Base-by-base conservation (phyloP, 2,888 invertebrate genomes). In the Ophion ellenae region DNA sequence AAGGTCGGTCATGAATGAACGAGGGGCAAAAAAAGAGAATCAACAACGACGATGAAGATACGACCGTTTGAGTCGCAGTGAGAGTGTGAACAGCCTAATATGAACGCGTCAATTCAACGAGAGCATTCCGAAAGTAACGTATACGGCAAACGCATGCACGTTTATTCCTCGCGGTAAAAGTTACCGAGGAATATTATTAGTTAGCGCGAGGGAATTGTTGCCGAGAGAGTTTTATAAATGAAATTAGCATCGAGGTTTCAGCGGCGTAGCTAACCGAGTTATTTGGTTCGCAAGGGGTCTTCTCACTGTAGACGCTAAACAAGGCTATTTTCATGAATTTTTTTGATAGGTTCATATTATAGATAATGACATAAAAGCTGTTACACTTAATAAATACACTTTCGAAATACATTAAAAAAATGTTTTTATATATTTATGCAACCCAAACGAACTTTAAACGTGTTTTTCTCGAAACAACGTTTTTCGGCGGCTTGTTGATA, bases 1-100 rank as follows among this genome's bases (percentile, higher is more conserved):
- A 86, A 86, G 86, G 83, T 83, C 74, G 73, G 32, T 83, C 32
- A 77, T 74, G 63, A 74, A 47, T 77, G 80, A 69, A 83, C 75
- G 14, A 24, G 70, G 64, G 59, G 45, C 40, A 61, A 69, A 45
- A 24, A 69, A 36, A 59, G 64, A 17, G 28, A 76, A 81, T 10
- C 69, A 75, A 74, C 53, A 24, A 70, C 59, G 28, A 71, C 57
- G 61, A 70, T 9, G 28, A 28, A 47, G 64, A 66, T 63, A 28
- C 40, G 63, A 24, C 57, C 28, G 59, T 20, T 64, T 75, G 57
- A 63, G 32, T 61, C 59, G 24, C 53, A 45, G 78, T 75, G 86
- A 83, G 81, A 83, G 77, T 81, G 86, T 40, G 78, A 86, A 83
- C 64, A 66, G 28, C 70, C 53, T 57, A 63, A 40, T 73, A 45